These are phyloP conservation scores for Acinonyx jubatus DNA, from an alignment of 2,113 vertebrate species.

Conservation along the genomic window DNA sequence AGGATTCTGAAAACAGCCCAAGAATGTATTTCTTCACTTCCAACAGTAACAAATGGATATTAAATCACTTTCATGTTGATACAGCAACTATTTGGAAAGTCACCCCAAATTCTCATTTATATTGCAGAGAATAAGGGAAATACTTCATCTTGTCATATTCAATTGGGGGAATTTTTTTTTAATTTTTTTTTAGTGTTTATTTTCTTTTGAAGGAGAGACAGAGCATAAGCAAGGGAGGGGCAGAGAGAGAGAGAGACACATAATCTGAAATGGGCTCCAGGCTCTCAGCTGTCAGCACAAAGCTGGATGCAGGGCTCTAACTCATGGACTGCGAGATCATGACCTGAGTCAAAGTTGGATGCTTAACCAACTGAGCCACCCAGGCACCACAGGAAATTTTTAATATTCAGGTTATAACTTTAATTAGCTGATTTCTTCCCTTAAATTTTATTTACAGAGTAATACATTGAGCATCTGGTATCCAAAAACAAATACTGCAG, in stretches of 20 bases:
- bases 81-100: constrained; percentile 3
- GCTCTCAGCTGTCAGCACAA: too few species aligned
- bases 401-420: not conserved
- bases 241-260: too few species aligned
- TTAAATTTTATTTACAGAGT: constrained; percentile 35
- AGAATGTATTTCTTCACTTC: not conserved
- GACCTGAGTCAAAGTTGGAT: too few species aligned
- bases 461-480: not conserved
- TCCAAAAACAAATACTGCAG: not conserved
- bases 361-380: too few species aligned
- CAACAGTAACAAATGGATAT: not conserved
- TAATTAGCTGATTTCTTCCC: not conserved
- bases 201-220: too few species aligned
- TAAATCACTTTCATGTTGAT: not conserved
- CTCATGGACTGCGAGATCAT: too few species aligned
- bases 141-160: not conserved
- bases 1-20: not conserved
- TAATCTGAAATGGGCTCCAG: too few species aligned
- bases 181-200: too few species aligned
- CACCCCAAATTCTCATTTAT: not conserved
- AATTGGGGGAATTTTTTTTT: not conserved
- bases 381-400: not conserved
- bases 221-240: too few species aligned
- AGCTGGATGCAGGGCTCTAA: too few species aligned
- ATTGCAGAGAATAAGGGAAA: not conserved